These are phyloP conservation scores for Anodontia alba DNA, from an alignment of 2,888 invertebrate genomes.

Conservation along the genomic window DNA sequence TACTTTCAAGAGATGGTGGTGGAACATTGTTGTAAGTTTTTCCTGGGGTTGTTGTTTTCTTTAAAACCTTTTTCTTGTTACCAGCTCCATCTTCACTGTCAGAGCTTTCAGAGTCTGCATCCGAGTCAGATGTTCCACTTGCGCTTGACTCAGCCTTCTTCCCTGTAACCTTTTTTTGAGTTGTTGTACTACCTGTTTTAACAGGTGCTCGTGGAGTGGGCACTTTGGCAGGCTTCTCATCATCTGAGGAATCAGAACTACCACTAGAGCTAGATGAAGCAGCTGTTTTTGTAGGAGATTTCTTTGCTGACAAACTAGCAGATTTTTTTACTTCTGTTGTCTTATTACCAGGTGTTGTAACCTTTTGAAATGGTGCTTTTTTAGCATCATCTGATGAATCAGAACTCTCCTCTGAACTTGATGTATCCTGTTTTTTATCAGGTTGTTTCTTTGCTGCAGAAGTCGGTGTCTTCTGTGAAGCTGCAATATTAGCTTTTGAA, in stretches of 20 bases:
- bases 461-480: background rate
- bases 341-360: conserved; percentile 14
- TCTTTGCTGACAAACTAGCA: background rate
- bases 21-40: conserved; percentile 57
- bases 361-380: conserved; percentile 19
- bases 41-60: conserved; percentile 24
- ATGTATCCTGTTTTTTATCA: background rate
- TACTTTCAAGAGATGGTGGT: conserved; percentile 38
- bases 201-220: conserved; percentile 23
- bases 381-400: conserved; percentile 58
- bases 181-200: conserved; percentile 6
- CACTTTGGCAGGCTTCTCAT: conserved; percentile 35
- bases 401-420: conserved; percentile 44
- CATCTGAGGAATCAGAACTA: conserved; percentile 52
- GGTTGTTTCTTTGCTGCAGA: conserved; percentile 2
- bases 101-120: conserved; percentile 69
- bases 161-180: conserved; percentile 3
- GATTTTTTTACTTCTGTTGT: background rate
- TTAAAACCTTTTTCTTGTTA: conserved; percentile 43
- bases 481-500: background rate
- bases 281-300: conserved; percentile 42
- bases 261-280: conserved; percentile 54
- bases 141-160: conserved; percentile 28
- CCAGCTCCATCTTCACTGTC: conserved; percentile 49
- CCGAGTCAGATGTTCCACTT: conserved; percentile 65